Conservation (phyloP, 1,140 invertebrate species). For the Diachasmimorpha longicaudata region DNA sequence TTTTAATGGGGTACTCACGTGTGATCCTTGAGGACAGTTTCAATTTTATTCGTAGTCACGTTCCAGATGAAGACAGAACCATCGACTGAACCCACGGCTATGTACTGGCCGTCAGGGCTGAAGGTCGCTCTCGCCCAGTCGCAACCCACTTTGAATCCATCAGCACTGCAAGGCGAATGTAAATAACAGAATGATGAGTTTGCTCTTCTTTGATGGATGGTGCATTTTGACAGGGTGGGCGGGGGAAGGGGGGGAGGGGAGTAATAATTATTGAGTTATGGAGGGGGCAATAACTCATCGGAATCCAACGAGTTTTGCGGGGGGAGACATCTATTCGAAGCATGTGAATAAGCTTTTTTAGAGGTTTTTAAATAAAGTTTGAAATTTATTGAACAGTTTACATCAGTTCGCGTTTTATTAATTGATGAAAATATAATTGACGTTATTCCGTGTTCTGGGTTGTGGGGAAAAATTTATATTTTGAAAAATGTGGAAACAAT, state of each 20-base stretch:
- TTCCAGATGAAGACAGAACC: constrained; percentile 94
- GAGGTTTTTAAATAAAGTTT: no score
- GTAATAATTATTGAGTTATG: constrained; percentile 2
- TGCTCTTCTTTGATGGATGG: not conserved
- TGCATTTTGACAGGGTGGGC: not conserved
- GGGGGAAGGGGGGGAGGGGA: no score
- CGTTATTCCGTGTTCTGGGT: no score
- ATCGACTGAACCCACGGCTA: constrained; percentile 88
- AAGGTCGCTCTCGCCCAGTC: constrained; percentile 93
- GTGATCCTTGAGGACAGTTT: constrained; percentile 88
- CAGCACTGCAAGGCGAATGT: constrained; percentile 72
- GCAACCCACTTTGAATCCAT: constrained; percentile 93
- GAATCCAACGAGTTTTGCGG: not conserved
- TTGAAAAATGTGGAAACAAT: no score
- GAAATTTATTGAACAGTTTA: no score
- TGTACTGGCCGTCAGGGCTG: constrained; percentile 87
- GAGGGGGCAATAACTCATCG: not conserved
- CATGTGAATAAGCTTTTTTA: no score
- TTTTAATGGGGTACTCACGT: constrained; percentile 69
- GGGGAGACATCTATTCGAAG: no score
- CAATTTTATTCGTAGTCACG: constrained; percentile 75
- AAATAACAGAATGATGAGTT: not conserved
- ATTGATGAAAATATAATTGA: no score
- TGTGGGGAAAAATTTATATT: no score
- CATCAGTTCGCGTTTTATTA: no score